Conservation (phyloP, 2,888 invertebrate species). For the Chaetoderma sp. region DNA sequence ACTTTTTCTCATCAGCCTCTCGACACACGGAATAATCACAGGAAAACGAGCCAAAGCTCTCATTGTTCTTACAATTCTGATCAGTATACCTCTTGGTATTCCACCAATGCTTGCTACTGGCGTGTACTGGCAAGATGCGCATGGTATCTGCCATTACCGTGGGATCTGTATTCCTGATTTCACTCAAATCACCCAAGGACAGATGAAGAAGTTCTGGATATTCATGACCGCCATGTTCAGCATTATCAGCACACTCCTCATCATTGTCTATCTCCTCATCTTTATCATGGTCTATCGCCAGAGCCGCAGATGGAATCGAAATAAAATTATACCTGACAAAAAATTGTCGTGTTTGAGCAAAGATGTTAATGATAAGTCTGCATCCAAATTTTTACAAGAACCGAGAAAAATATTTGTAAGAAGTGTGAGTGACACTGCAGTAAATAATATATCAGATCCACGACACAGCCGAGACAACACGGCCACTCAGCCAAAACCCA, state of each 20-base stretch:
- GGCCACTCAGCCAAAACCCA: too few species aligned
- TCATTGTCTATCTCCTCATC: constrained; percentile 45
- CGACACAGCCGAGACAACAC: too few species aligned
- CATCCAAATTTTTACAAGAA: too few species aligned
- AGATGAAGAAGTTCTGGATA: constrained; percentile 41
- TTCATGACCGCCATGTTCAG: constrained; percentile 44
- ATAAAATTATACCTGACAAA: too few species aligned
- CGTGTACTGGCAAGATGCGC: constrained; percentile 30
- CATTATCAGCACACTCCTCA: constrained; percentile 41
- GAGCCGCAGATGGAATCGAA: constrained; percentile 29
- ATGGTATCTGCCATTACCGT: constrained; percentile 24
- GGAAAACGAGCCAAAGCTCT: constrained; percentile 29
- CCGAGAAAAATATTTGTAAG: too few species aligned
- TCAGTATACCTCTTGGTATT: constrained; percentile 42
- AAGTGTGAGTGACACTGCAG: too few species aligned
- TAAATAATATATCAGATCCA: too few species aligned
- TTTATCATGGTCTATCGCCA: constrained; percentile 44
- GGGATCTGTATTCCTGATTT: constrained; percentile 43
- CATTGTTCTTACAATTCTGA: constrained; percentile 33
- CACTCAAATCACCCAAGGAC: constrained; percentile 28
- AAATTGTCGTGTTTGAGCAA: too few species aligned
- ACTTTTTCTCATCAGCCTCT: constrained; percentile 50
- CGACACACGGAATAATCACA: constrained; percentile 32
- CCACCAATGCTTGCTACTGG: constrained; percentile 48
- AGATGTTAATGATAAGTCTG: too few species aligned